These are phyloP conservation scores for Ophthalmolycus amberensis DNA, from an alignment of 2,113 vertebrate species.

Conservation along the genomic window DNA sequence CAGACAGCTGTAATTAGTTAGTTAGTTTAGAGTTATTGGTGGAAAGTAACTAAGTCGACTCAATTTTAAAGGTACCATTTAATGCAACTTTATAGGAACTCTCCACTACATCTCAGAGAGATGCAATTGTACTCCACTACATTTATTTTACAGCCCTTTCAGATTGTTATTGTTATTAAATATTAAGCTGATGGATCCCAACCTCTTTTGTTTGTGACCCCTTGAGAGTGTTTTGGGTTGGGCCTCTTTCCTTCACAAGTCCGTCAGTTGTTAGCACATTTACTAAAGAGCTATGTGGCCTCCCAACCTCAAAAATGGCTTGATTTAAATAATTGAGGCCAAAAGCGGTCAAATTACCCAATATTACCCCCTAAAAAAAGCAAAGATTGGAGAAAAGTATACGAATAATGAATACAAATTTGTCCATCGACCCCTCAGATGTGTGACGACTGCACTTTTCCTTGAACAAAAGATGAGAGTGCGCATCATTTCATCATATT, in stretches of 20 bases:
- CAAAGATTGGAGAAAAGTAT: background rate
- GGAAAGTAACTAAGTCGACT: background rate
- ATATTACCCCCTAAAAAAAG: background rate
- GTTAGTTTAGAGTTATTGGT: background rate
- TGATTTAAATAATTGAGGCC: slow-evolving; percentile 1
- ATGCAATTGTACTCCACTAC: background rate
- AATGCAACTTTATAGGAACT: background rate
- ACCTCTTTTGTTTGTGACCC: background rate
- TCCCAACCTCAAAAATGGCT: background rate
- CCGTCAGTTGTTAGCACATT: background rate
- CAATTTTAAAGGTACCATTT: background rate
- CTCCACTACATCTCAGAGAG: background rate
- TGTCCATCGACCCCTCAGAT: background rate
- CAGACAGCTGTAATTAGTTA: background rate
- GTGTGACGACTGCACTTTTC: background rate
- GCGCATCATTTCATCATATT: background rate
- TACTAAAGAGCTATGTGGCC: background rate
- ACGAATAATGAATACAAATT: background rate
- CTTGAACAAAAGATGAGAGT: background rate
- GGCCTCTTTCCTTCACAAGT: background rate
- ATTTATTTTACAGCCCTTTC: background rate
- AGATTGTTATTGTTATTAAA: background rate
- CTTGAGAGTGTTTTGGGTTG: background rate
- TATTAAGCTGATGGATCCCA: background rate
- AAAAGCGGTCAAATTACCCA: background rate